Evolutionary conservation across 2,888 invertebrate genomes (phyloP), one percentile per base, ranked within the genome.

Genomic region (Rhamnusium bicolor): DNA sequence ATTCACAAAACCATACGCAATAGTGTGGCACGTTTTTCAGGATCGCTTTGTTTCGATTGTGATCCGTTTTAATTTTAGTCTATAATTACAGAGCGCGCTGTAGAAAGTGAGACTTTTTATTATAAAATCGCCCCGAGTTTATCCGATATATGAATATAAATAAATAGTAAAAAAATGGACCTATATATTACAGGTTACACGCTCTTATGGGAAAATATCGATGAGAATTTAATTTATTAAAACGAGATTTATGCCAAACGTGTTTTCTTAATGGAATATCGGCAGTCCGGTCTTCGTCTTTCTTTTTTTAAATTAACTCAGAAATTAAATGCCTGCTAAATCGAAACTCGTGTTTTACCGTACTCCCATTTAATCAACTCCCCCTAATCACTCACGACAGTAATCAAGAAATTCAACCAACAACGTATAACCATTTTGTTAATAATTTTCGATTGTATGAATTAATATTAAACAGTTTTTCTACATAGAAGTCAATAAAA

Each of bases 41-140:
- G 70, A 75, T 79, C 79, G 77, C 74, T 78, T 80, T 81, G 81
- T 79, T 81, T 80, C 76, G 79, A 83, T 84, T 83, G 83, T 84
- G 84, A 82, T 82, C 83, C 81, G 81, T 81, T 83, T 84, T 85
- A 83, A 84, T 84, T 83, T 82, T 80, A 83, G 81, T 74, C 83
- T 83, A 83, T 85, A 85, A 85, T 85, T 85, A 85, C 82, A 85
- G 84, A 84, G 84, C 84, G 84, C 83, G 79, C 73, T 70, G 78
- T 81, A 79, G 84, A 85, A 85, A 85, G 85, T 85, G 84, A 85
- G 85, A 84, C 81, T 85, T 84, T 85, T 85, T 85, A 84, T 84
- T 83, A 84, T 84, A 82, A 84, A 84, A 83, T 82, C 82, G 81
- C 82, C 82, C 77, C 80, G 76, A 83, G 80, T 82, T 83, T 79